phyloP scores from a whole-genome alignment of 2,888 invertebrate species.

The Masnerella sp. region DNA sequence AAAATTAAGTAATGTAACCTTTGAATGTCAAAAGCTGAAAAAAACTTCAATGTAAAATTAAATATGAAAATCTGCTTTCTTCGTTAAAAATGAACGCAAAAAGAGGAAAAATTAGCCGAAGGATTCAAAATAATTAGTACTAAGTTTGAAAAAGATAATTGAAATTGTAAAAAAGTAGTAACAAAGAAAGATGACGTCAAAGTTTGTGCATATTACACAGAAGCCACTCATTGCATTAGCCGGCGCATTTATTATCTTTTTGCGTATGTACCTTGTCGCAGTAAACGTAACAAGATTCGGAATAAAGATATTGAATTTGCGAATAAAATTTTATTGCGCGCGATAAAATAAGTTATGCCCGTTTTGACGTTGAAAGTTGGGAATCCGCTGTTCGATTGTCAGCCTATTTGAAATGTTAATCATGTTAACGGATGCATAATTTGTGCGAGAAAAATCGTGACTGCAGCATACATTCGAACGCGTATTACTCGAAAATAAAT shows the following conservation, averaged over 20 bases:
- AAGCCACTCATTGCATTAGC: slow-evolving; percentile 26
- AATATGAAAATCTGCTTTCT: too few relatives aligned
- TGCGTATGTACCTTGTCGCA: slow-evolving; percentile 11
- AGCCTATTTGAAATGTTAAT: slow-evolving; percentile 31
- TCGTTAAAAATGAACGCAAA: too few relatives aligned
- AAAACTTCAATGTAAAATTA: too few relatives aligned
- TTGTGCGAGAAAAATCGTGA: slow-evolving; percentile 10
- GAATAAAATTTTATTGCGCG: slow-evolving; percentile 30
- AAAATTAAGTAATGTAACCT: too few relatives aligned
- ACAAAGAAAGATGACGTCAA: too few relatives aligned
- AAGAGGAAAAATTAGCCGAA: too few relatives aligned
- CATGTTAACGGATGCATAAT: slow-evolving; percentile 31
- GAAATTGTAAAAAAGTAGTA: neutral
- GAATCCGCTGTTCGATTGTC: slow-evolving; percentile 19
- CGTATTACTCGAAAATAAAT: slow-evolving; percentile 44
- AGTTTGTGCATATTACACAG: slow-evolving; percentile 9
- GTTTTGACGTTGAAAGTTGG: slow-evolving; percentile 22
- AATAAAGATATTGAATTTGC: slow-evolving; percentile 38
- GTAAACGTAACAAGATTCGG: slow-evolving; percentile 28
- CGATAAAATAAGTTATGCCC: slow-evolving; percentile 26
- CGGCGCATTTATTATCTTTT: slow-evolving; percentile 18
- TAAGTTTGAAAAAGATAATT: too few relatives aligned
- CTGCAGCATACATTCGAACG: slow-evolving; percentile 23
- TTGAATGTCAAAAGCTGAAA: too few relatives aligned
- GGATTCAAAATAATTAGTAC: too few relatives aligned